These are phyloP conservation scores for Mallotus villosus DNA, from an alignment of 2,797 vertebrate species.

Conservation along the genomic window DNA sequence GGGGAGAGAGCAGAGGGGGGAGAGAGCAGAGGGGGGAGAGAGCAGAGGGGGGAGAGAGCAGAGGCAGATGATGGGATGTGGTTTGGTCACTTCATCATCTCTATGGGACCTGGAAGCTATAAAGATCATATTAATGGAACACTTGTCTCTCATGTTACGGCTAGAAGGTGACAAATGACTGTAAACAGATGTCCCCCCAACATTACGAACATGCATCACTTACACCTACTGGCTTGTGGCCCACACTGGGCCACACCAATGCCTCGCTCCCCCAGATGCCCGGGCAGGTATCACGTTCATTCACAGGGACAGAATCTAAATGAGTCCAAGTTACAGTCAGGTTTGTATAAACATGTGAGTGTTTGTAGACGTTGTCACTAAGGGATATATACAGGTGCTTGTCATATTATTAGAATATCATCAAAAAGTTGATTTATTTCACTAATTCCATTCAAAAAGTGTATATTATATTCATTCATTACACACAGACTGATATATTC, in stretches of 20 bases:
- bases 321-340: not conserved
- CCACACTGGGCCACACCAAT: not conserved
- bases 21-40: not conserved
- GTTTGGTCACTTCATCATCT: constrained; percentile 46
- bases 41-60: not conserved
- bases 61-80: constrained; percentile 3
- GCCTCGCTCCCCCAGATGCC: not conserved
- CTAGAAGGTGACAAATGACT: constrained; percentile 53
- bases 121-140: constrained; percentile 43
- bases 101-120: constrained; percentile 39
- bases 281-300: not conserved
- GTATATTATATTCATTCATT: too few relatives aligned
- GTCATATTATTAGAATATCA: too few relatives aligned
- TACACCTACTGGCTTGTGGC: constrained; percentile 10
- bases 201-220: constrained; percentile 35
- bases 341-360: not conserved
- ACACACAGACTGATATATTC: too few relatives aligned
- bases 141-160: constrained; percentile 41
- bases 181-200: constrained; percentile 28
- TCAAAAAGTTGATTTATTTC: too few relatives aligned
- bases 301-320: not conserved
- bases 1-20: too few relatives aligned
- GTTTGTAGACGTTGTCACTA: not conserved
- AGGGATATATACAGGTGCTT: too few relatives aligned
- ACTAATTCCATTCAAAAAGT: too few relatives aligned